phyloP scores from a whole-genome alignment of 2,888 invertebrate genomes.

The Drosophila peninsularis region DNA sequence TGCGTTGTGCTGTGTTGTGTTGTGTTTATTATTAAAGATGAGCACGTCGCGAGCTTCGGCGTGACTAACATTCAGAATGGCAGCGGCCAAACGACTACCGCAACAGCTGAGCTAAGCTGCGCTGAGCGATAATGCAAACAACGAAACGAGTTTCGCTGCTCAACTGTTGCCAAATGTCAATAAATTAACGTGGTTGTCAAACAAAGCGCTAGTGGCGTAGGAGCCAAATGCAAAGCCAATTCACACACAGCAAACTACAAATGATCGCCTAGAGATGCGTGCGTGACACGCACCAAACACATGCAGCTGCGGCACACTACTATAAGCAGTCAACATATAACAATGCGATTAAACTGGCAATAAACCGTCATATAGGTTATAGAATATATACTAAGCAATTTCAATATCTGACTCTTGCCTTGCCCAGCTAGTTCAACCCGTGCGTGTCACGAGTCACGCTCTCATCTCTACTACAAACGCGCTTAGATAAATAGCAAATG shows the following conservation, averaged over 20 bases:
- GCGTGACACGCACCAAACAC: slow-evolving; percentile 20
- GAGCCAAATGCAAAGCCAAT: slow-evolving; percentile 50
- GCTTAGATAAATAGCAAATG: slow-evolving; percentile 23
- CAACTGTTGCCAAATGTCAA: slow-evolving; percentile 76
- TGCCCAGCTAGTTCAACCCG: background rate
- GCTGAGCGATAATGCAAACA: slow-evolving; percentile 59
- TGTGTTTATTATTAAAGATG: slow-evolving; percentile 65
- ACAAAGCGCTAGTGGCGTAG: slow-evolving; percentile 65
- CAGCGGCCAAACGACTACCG: slow-evolving; percentile 24
- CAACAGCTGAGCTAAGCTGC: slow-evolving; percentile 62
- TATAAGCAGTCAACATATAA: background rate
- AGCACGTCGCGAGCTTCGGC: slow-evolving; percentile 47
- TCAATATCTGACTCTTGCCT: no score
- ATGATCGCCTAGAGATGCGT: slow-evolving; percentile 6
- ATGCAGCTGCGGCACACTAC: slow-evolving; percentile 5
- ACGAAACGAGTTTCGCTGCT: slow-evolving; percentile 61
- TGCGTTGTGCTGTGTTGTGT: slow-evolving; percentile 20
- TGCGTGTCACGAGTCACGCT: slow-evolving; percentile 36
- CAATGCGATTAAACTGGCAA: background rate
- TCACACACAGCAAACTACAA: slow-evolving; percentile 29
- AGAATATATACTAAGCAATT: no score
- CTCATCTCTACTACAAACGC: slow-evolving; percentile 41
- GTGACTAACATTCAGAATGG: slow-evolving; percentile 63
- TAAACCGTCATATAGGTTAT: no score
- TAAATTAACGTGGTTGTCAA: slow-evolving; percentile 68